Conservation (phyloP, 2,888 invertebrate genomes). For the Drosophila subsilvestris region DNA sequence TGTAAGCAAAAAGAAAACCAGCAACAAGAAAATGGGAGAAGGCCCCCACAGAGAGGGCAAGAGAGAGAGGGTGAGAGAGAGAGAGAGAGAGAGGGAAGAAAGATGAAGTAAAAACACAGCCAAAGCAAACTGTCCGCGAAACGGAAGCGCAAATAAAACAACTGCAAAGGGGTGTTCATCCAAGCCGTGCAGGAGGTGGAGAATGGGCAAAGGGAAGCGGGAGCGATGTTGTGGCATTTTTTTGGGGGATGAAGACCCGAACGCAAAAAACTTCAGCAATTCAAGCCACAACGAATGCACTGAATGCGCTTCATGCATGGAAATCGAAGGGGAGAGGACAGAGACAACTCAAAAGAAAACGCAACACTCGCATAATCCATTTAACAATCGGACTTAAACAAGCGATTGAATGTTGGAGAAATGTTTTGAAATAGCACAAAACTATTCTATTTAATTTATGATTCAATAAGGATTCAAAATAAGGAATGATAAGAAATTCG, state of each 20-base stretch:
- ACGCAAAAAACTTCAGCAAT: background rate
- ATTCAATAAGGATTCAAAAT: too few species aligned
- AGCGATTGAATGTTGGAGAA: background rate
- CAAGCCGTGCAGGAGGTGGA: conserved; percentile 37
- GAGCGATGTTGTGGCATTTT: background rate
- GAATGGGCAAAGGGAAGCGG: background rate
- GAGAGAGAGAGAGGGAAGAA: conserved; percentile 9
- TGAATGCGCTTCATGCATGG: background rate
- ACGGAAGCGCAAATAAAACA: conserved; percentile 75
- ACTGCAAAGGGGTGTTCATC: conserved; percentile 56
- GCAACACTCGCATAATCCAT: background rate
- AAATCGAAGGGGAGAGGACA: too few species aligned
- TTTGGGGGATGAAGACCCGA: conserved; percentile 8
- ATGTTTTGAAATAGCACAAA: too few species aligned
- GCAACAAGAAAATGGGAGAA: conserved; percentile 45
- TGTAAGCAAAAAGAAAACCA: conserved; percentile 30
- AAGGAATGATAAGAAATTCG: too few species aligned
- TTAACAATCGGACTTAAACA: background rate
- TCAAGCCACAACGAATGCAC: background rate
- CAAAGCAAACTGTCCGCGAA: conserved; percentile 77
- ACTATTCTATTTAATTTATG: too few species aligned
- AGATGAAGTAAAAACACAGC: conserved; percentile 63
- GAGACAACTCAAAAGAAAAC: background rate
- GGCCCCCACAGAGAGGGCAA: background rate
- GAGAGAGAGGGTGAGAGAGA: conserved; percentile 19